Base-by-base conservation (phyloP, 2,888 invertebrate species). In the Drosophila vallismaia region DNA sequence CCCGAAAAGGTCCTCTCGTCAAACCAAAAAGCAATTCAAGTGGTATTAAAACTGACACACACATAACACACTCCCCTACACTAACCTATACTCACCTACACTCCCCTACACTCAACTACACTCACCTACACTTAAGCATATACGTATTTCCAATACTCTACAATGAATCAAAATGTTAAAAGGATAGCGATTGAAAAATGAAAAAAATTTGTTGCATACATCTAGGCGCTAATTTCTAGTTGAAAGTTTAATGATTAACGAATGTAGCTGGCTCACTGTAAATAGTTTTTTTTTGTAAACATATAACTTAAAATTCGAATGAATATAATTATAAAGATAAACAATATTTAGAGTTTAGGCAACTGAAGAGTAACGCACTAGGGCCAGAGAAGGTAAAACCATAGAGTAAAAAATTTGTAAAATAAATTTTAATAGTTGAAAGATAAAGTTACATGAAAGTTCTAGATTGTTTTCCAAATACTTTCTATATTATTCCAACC, bases 21-120 rank as follows among this genome's bases (percentile, higher is more conserved):
- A 31, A 71, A 77, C 28, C 71, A 57, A 81, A 78, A 86, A 87
- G 84, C 84, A 85, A 87, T 85, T 87, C 68, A 87, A 83, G 83
- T 82, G 86, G 83, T 87, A 86, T 85, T 85, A 77, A 24, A 74
- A 57, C 19, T 62, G 49, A 59, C 51, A 38, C 49, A 51, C 40
- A 56, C 54, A 75, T 42, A 33, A 36, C 14, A 36, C 33, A 42
- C 5, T 8, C 19, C 28, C 33, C 36, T 2, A 70, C 28, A 44
- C 19, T 19, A 19, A 19, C 19, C 19, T 19, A 19, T 19, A 19
- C 19, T 19, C 19, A 19, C 19, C 19, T 19, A 50, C 48, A 48
- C 6, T 19, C 19, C 19, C 19, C 19, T 0, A 42, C 14, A 14
- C 19, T 33, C 36, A 51, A 14, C 57, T 10, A 59, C 54, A 45